Percentiles rank a stretch among this genome's conserved stretches.
Evolutionary conservation across 2,113 vertebrate genomes (phyloP).

Genomic region (Sigmodon hispidus): DNA sequence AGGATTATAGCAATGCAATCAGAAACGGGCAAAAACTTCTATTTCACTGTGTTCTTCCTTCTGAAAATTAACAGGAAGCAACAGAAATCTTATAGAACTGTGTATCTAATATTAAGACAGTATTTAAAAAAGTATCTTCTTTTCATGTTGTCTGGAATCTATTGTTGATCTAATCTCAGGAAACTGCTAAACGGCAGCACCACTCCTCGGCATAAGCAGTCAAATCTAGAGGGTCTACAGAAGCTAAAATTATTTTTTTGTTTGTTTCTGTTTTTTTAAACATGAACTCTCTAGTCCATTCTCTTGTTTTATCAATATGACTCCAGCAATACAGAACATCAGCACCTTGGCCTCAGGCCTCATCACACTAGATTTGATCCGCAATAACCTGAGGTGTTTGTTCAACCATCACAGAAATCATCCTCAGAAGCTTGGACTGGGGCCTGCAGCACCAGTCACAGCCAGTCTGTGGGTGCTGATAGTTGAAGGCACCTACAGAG

Average conservation of each 20-base stretch:
- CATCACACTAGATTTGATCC: background rate
- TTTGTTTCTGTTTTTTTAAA: background rate
- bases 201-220: background rate
- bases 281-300: background rate
- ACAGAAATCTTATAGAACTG: conserved; percentile 36
- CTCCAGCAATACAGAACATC: background rate
- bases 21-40: conserved; percentile 46
- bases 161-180: conserved; percentile 35
- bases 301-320: background rate
- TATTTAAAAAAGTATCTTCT: background rate
- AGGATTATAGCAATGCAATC: conserved; percentile 53
- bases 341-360: background rate
- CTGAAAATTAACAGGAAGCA: conserved; percentile 25
- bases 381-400: background rate
- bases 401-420: background rate
- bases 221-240: background rate
- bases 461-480: fast-evolving
- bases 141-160: background rate
- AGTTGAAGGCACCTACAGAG: fast-evolving
- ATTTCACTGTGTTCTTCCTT: conserved; percentile 22
- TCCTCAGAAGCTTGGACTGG: too few relatives aligned
- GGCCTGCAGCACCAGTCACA: fast-evolving
- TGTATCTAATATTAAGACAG: background rate
- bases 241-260: background rate
- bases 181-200: background rate